A percentile compares a stretch with the other conserved stretches of the same genome.
Evolutionary conservation across 2,888 invertebrate species (phyloP).

Genomic region (Cinara cedri): DNA sequence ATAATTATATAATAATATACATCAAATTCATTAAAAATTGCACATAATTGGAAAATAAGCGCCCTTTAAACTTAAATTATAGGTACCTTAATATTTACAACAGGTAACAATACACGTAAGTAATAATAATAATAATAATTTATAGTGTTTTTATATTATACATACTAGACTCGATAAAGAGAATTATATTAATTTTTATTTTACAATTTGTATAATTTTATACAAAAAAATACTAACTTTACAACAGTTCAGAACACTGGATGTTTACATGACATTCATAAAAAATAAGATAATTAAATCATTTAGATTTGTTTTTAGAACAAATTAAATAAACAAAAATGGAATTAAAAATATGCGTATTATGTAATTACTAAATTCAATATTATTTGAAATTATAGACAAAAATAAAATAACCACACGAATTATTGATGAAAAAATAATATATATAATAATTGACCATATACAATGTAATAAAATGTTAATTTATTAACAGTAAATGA

Average conservation of each 20-base stretch:
- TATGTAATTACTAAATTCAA: not conserved
- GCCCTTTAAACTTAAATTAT: constrained; percentile 46
- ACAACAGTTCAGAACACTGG: not conserved
- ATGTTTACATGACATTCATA: not conserved
- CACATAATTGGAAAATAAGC: constrained; percentile 29
- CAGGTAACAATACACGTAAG: not conserved
- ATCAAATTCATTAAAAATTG: not conserved
- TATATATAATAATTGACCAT: not conserved
- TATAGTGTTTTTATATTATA: not conserved
- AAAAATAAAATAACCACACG: not conserved
- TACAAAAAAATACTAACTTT: no score
- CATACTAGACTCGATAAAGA: not conserved
- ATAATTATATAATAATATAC: constrained; percentile 59
- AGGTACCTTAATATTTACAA: constrained; percentile 5
- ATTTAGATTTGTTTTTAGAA: no score
- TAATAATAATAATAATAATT: not conserved
- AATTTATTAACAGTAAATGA: not conserved
- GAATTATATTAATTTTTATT: not conserved
- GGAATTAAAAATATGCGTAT: not conserved
- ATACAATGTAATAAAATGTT: not conserved
- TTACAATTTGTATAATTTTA: not conserved
- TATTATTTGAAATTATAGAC: not conserved
- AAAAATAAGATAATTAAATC: no score
- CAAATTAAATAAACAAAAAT: no score
- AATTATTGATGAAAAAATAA: not conserved